Conservation (phyloP, 2,113 vertebrate species). For the Elephantulus edwardii region DNA sequence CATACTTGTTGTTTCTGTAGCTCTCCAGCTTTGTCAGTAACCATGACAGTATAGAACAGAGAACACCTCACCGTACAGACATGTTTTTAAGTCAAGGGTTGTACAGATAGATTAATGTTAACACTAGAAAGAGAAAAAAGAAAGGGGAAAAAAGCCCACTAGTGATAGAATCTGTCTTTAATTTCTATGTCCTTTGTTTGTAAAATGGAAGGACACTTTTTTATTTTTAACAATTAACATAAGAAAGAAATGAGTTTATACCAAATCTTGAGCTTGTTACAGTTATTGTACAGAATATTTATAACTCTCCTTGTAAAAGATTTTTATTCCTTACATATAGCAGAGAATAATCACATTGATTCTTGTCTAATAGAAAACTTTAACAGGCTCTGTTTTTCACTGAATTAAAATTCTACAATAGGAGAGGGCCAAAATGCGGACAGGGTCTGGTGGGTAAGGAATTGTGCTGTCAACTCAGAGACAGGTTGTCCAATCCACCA, state of each 20-base stretch:
- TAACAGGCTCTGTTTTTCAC: not conserved
- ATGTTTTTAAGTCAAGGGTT: not conserved
- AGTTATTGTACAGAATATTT: not conserved
- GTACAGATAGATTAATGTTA: not conserved
- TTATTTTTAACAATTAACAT: not conserved
- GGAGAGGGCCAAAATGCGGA: not conserved
- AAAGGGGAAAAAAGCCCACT: not conserved
- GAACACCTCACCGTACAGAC: not conserved
- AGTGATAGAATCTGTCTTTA: not conserved
- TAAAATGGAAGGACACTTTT: not conserved
- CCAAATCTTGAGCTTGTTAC: slow-evolving; percentile 1
- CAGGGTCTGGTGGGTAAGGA: no score
- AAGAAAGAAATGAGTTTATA: not conserved
- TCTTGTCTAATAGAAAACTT: not conserved
- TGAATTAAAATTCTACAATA: not conserved
- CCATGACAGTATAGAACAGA: not conserved
- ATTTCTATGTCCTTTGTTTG: not conserved
- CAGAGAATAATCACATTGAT: not conserved
- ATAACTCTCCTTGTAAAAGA: not conserved
- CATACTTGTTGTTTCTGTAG: not conserved
- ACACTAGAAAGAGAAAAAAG: not conserved
- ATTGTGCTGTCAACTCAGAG: no score
- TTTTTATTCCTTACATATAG: not conserved
- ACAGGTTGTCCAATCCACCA: no score
- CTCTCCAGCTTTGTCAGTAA: not conserved